Base-by-base conservation (phyloP, 2,113 vertebrate species). In the Cervus canadensis region DNA sequence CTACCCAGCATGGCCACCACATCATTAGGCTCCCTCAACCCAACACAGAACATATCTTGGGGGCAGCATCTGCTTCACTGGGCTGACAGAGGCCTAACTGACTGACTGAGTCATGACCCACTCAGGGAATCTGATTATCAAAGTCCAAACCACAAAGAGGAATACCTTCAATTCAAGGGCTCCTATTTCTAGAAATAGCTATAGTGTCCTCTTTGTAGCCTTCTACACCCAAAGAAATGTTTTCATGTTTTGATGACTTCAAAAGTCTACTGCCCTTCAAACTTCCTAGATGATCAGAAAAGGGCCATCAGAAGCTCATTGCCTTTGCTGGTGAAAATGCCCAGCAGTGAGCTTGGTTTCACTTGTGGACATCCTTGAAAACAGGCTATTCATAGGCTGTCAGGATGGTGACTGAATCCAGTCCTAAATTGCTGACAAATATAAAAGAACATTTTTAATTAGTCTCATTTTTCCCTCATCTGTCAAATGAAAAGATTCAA, bases 121-220 rank as follows among this genome's bases (percentile, higher is more conserved):
- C 67, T 97, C 91, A 33, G 93, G 92, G 67, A 96, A 91, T 87
- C 96, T 93, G 95, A 52, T 78, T 89, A 97, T 96, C 97, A 96
- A 98, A 98, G 96, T 82, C 91, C 91, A 91, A 64, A 97, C 97
- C 96, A 97, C 94, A 97, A 94, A 96, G 89, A 96, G 96, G 96
- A 92, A 91, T 45, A 86, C 95, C 96, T 97, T 97, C 86, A 59
- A 89, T 96, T 97, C 95, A 97, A 98, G 93, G 91, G 89, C 96
- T 91, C 97, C 94, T 97, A 95, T 97, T 97, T 97, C 96, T 94
- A 97, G 96, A 98, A 97, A 96, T 95, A 97, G 93, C 97, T 96
- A 54, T 83, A 89, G 89, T 36, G 50, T 95, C 89, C 83, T 97
- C 97, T 97, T 57, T 97, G 93, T 79, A 93, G 89, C 92, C 91